phyloP scores from a whole-genome alignment of 1,140 invertebrate genomes.

The Drosophila kohkoa region DNA sequence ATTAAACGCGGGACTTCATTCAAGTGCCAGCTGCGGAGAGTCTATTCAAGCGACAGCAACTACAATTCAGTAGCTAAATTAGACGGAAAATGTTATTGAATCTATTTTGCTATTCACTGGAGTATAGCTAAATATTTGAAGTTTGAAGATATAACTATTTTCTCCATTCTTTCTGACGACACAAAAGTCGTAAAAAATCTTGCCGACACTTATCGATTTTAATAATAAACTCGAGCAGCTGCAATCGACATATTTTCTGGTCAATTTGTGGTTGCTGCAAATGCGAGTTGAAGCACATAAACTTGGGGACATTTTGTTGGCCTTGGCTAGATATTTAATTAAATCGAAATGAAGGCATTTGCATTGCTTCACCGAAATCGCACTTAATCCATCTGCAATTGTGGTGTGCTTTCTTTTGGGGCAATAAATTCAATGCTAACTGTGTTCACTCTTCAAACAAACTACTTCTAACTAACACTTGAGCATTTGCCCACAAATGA shows the following conservation, averaged over 20 bases:
- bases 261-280: slow-evolving; percentile 10
- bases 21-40: background rate
- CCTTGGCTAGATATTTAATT: slow-evolving; percentile 61
- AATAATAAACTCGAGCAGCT: slow-evolving; percentile 1
- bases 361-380: slow-evolving; percentile 28
- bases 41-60: background rate
- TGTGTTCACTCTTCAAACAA: slow-evolving; percentile 70
- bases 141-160: no score
- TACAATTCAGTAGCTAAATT: no score
- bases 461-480: slow-evolving; percentile 68
- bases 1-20: slow-evolving; percentile 38
- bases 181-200: background rate
- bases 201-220: background rate
- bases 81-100: no score
- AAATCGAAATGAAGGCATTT: slow-evolving; percentile 63
- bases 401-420: slow-evolving; percentile 25
- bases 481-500: slow-evolving; percentile 34
- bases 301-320: slow-evolving; percentile 40
- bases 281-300: slow-evolving; percentile 23
- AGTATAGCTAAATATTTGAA: no score
- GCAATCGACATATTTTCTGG: slow-evolving; percentile 11
- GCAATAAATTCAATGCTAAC: slow-evolving; percentile 75
- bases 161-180: background rate
- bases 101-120: no score
- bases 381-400: slow-evolving; percentile 78